These are phyloP conservation scores for Heteropelma amictum DNA, from an alignment of 2,888 invertebrate species.

Conservation along the genomic window DNA sequence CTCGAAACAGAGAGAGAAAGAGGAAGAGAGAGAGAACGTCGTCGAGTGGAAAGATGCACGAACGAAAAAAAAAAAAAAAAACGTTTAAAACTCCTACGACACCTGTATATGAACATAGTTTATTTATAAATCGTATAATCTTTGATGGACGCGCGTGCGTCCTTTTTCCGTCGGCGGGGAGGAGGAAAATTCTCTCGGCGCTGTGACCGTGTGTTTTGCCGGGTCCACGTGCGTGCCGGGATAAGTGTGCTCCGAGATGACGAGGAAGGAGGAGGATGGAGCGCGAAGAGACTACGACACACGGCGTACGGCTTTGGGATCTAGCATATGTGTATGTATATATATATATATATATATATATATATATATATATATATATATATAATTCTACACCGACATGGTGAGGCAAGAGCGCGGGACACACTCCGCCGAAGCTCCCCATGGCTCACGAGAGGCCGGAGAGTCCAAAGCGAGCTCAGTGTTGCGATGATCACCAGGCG, in stretches of 20 bases:
- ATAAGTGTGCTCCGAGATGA: constrained; percentile 52
- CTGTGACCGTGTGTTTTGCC: constrained; percentile 22
- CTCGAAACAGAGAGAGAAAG: neutral
- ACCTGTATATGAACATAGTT: neutral
- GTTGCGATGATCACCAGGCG: constrained; percentile 74
- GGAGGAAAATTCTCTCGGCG: constrained; percentile 4
- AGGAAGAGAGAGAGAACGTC: neutral
- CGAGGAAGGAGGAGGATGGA: constrained; percentile 36
- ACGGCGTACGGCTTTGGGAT: constrained; percentile 17
- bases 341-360: constrained; percentile 1
- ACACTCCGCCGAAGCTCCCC: constrained; percentile 68
- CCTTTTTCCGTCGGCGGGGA: neutral
- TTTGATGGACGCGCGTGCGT: constrained; percentile 47
- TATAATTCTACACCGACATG: constrained; percentile 6
- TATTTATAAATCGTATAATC: too few species aligned
- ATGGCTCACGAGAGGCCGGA: constrained; percentile 65
- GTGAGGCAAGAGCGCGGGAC: constrained; percentile 41
- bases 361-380: neutral
- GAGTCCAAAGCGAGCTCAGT: constrained; percentile 66
- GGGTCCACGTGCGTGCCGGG: constrained; percentile 58
- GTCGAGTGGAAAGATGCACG: neutral
- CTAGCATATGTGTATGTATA: neutral
- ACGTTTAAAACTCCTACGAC: neutral
- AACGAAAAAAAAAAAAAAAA: neutral
- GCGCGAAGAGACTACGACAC: constrained; percentile 35